Evolutionary conservation across 2,888 invertebrate genomes (phyloP).

Genomic region (Allacma fusca): DNA sequence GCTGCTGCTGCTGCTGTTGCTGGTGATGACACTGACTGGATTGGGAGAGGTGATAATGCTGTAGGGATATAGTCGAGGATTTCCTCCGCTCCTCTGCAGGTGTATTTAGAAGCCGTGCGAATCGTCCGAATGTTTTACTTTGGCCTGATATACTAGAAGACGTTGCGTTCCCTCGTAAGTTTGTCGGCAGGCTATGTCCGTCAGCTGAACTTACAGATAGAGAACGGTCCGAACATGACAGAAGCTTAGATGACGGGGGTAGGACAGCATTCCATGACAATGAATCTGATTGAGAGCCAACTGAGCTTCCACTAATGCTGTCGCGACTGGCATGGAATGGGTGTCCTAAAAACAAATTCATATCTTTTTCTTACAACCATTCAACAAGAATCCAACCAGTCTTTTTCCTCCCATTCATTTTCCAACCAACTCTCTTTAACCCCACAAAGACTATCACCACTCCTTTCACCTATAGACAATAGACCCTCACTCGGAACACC

Average conservation of each 20-base stretch:
- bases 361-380: too few relatives aligned
- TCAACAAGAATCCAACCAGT: too few relatives aligned
- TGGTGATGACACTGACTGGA: too few relatives aligned
- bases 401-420: too few relatives aligned
- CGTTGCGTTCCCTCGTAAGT: neutral
- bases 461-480: too few relatives aligned
- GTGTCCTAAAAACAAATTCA: neutral
- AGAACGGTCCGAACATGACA: slow-evolving; percentile 26
- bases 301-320: slow-evolving; percentile 22
- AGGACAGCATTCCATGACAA: slow-evolving; percentile 35
- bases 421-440: too few relatives aligned
- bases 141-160: slow-evolving; percentile 2
- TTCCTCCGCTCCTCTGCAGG: slow-evolving; percentile 34
- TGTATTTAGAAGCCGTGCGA: slow-evolving; percentile 45
- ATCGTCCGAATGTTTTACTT: slow-evolving; percentile 27
- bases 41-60: slow-evolving; percentile 25
- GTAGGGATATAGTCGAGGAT: slow-evolving; percentile 24
- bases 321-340: slow-evolving; percentile 31
- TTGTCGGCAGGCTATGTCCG: neutral
- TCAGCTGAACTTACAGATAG: slow-evolving; percentile 1
- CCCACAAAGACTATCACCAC: too few relatives aligned
- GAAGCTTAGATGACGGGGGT: slow-evolving; percentile 8
- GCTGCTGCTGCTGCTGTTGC: too few relatives aligned
- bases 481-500: too few relatives aligned
- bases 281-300: slow-evolving; percentile 17